Conservation (phyloP, 2,888 invertebrate species). For the Mycalesis mineus region DNA sequence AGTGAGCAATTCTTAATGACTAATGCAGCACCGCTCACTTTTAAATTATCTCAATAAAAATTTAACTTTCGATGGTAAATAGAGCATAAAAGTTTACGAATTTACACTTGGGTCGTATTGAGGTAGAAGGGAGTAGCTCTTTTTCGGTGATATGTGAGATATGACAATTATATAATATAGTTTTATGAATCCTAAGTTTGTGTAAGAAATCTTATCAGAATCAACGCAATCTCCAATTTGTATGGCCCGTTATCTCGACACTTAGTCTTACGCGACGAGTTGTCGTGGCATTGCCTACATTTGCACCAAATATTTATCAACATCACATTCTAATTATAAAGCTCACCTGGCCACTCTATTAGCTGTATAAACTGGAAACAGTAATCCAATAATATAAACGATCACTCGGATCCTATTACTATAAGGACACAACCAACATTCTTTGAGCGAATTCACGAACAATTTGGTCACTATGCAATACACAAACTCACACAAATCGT, state of each 20-base stretch:
- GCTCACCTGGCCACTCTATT: conserved; percentile 64
- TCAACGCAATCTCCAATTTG: conserved; percentile 62
- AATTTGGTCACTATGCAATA: conserved; percentile 54
- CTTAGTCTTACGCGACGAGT: conserved; percentile 46
- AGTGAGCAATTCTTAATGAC: conserved; percentile 35
- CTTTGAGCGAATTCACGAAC: conserved; percentile 53
- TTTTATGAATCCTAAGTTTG: conserved; percentile 9
- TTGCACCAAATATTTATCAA: conserved; percentile 18
- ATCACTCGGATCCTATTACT: conserved; percentile 70
- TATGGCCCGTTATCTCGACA: conserved; percentile 70
- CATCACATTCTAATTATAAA: conserved; percentile 24
- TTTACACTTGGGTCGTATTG: conserved; percentile 11
- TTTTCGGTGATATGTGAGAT: conserved; percentile 2
- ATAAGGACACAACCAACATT: conserved; percentile 71
- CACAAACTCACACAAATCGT: conserved; percentile 56
- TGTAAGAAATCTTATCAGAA: conserved; percentile 59
- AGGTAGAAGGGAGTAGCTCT: not conserved
- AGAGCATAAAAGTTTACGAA: conserved; percentile 49
- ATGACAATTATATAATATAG: conserved; percentile 15
- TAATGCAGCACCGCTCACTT: conserved; percentile 47
- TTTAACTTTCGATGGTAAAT: conserved; percentile 52
- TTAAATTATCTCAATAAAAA: conserved; percentile 49
- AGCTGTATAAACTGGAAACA: conserved; percentile 63
- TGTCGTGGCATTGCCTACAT: conserved; percentile 53
- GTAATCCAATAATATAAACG: conserved; percentile 72